A percentile compares a stretch with the other conserved stretches of the same genome.
Evolutionary conservation across 2,113 vertebrate genomes (phyloP).

Genomic region (Isurus oxyrinchus): DNA sequence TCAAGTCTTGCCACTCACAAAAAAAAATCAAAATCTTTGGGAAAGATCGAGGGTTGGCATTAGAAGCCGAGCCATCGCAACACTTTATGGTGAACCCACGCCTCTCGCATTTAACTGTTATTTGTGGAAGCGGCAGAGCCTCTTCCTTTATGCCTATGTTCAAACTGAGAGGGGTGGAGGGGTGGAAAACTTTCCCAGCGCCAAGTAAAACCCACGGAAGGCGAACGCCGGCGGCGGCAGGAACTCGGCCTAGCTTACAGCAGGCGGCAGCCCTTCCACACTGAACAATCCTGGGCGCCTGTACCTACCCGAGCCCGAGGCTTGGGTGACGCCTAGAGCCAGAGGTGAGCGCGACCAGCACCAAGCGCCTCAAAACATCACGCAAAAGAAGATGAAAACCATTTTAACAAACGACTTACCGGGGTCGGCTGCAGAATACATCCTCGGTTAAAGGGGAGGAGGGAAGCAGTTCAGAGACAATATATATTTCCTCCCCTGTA

Average conservation of each 20-base stretch:
- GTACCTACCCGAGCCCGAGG: background rate
- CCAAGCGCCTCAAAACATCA: background rate
- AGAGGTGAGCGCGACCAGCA: background rate
- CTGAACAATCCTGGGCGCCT: too few relatives aligned
- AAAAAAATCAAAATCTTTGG: background rate
- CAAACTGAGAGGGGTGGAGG: background rate
- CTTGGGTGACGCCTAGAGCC: background rate
- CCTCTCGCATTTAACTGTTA: background rate
- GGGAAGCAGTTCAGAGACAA: background rate
- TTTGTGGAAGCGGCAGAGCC: background rate
- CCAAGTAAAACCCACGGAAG: background rate
- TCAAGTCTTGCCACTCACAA: background rate
- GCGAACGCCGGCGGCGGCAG: background rate
- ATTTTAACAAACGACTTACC: background rate
- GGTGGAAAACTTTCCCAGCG: too few relatives aligned
- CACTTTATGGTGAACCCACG: background rate
- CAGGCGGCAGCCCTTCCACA: background rate
- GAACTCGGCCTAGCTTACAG: background rate
- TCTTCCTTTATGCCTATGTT: background rate
- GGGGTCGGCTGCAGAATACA: constrained; percentile 3
- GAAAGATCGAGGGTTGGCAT: background rate
- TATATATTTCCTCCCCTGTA: background rate
- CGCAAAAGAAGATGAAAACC: background rate
- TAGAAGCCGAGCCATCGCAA: background rate
- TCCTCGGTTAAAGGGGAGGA: background rate